Evolutionary conservation across 2,113 vertebrate species (phyloP), one percentile per base, ranked within the genome.

Genomic region (Desmodus rotundus): DNA sequence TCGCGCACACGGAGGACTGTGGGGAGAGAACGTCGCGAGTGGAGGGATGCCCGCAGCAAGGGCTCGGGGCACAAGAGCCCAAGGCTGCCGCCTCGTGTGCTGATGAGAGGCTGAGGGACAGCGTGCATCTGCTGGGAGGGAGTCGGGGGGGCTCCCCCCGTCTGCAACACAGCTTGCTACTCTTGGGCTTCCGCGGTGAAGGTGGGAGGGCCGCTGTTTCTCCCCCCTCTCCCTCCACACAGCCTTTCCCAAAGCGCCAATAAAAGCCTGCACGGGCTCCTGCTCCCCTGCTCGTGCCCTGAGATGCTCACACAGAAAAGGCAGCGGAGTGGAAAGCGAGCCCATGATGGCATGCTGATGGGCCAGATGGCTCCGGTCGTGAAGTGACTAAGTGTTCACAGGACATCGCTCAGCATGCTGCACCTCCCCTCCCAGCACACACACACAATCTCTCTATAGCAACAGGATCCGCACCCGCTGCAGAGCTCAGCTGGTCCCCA

Each of bases 1-100:
- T 99, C 92, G 99, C 99, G 77, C 99, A 99, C 2, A 99, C 99
- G 0, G 99, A 99, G 0, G 99, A 99, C 99, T 99, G 98, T 0
- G 47, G 38, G 19, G 89, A 83, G 87, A 96, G 13, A 94, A 63
- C 26, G 0, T 41, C 16, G 3, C 56, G 45, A 24, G 4, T 95
- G 14, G 82, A 78, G 52, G 0, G 4, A 28, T 6, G 7, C 1
- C 20, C 4, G 41, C 7, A 4, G 16, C 28, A 26, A 41, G 7
- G 7, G 19, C 78, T 67, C 4, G 20, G 22, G 87, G 47, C 50
- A 47, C 17, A 45, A 31, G 33, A 17, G 41, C 13, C 38, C 47
- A 45, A 50, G 45, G 73, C 73, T 36, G 7, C 52, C 22, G 14
- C 14, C 22, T 1, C 8, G 19, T 1, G 2, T 0, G 26, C 43